Conservation (phyloP, 2,888 invertebrate genomes). For the Zelleria hepariella region DNA sequence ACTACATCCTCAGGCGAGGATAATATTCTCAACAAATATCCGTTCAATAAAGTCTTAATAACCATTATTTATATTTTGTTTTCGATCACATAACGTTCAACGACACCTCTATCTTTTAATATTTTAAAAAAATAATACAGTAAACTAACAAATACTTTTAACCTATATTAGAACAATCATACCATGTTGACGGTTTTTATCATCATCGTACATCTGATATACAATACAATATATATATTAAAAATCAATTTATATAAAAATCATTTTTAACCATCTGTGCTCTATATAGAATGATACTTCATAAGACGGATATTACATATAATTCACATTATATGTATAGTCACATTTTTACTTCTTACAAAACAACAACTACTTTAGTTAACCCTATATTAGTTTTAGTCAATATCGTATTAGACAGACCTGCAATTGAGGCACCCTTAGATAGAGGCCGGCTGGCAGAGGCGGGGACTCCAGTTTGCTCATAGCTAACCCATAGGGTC, state of each 20-base stretch:
- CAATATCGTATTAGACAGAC: slow-evolving; percentile 46
- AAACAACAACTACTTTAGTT: slow-evolving; percentile 68
- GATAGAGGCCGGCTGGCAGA: slow-evolving; percentile 22
- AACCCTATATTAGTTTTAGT: slow-evolving; percentile 49
- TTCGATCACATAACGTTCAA: slow-evolving; percentile 71
- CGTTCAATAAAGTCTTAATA: slow-evolving; percentile 69
- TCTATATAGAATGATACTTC: slow-evolving; percentile 51
- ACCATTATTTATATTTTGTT: slow-evolving; percentile 51
- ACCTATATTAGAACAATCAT: slow-evolving; percentile 39
- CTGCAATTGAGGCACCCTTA: slow-evolving; percentile 50
- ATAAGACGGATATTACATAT: slow-evolving; percentile 70
- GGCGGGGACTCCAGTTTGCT: neutral
- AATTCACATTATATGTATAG: slow-evolving; percentile 57
- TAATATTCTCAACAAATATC: slow-evolving; percentile 68
- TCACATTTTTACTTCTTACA: slow-evolving; percentile 63
- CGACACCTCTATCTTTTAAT: slow-evolving; percentile 60
- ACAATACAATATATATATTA: slow-evolving; percentile 56
- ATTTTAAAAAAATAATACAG: slow-evolving; percentile 45
- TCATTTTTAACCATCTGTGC: slow-evolving; percentile 57
- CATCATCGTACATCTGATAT: slow-evolving; percentile 45
- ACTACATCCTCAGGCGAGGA: slow-evolving; percentile 64
- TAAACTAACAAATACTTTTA: slow-evolving; percentile 49
- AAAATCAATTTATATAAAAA: slow-evolving; percentile 68
- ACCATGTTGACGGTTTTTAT: slow-evolving; percentile 29
- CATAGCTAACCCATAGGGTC: neutral